Conservation (phyloP, 2,797 vertebrate species). For the Melanotaenia maccullochi region DNA sequence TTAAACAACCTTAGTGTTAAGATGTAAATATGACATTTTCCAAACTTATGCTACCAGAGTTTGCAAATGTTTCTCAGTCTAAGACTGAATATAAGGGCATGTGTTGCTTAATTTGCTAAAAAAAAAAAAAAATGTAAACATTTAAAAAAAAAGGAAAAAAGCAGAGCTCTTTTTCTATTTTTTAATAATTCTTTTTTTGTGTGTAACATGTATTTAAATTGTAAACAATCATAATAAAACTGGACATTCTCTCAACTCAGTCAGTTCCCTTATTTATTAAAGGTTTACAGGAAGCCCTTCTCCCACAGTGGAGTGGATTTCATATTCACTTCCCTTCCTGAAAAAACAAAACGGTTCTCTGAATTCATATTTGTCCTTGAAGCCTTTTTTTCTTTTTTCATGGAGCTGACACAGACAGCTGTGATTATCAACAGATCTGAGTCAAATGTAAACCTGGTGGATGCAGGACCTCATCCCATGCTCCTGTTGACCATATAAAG, state of each 20-base stretch:
- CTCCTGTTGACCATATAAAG: slow-evolving; percentile 80
- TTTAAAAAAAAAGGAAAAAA: neutral
- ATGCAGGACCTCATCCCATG: slow-evolving; percentile 41
- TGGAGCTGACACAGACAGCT: slow-evolving; percentile 21
- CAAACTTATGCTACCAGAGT: neutral
- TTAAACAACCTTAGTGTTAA: neutral
- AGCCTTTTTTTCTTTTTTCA: neutral
- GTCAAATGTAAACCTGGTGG: slow-evolving; percentile 60
- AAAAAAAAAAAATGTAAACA: neutral
- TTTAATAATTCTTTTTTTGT: slow-evolving; percentile 4
- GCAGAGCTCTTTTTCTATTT: neutral
- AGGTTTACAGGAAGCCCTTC: slow-evolving; percentile 44
- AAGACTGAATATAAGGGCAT: neutral
- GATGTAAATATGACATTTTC: neutral
- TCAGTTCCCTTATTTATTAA: slow-evolving; percentile 48
- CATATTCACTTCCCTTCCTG: slow-evolving; percentile 64
- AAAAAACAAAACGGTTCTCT: slow-evolving; percentile 44
- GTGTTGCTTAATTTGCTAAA: neutral
- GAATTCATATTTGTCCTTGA: slow-evolving; percentile 26
- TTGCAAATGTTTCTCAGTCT: neutral
- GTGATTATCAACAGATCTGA: slow-evolving; percentile 56
- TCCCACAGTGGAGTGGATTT: slow-evolving; percentile 44
- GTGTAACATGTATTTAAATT: slow-evolving; percentile 7
- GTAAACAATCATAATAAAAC: slow-evolving; percentile 37
- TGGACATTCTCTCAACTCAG: neutral